Conservation (phyloP, 2,888 invertebrate genomes). For the Athalia cordata region DNA sequence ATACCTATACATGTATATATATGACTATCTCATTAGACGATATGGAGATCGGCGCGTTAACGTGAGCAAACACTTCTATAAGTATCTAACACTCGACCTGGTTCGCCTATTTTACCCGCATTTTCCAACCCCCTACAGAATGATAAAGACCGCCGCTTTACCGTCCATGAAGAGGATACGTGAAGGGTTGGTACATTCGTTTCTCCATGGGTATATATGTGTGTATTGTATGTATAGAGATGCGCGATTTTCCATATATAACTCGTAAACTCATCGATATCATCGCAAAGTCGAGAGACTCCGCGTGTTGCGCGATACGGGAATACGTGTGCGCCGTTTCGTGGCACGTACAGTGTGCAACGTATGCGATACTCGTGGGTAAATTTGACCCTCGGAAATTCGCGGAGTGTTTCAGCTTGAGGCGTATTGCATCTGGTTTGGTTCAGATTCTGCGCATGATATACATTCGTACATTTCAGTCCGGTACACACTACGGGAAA, state of each 20-base stretch:
- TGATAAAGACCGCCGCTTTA: background rate
- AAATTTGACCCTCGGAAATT: no score
- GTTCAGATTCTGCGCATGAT: no score
- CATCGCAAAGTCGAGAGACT: background rate
- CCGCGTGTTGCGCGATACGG: no score
- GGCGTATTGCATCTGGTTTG: no score
- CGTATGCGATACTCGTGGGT: no score
- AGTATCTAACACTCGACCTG: constrained; percentile 28
- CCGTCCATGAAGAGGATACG: constrained; percentile 14
- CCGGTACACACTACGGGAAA: no score
- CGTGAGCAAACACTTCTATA: constrained; percentile 13
- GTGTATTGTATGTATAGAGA: background rate
- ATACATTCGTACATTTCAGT: no score
- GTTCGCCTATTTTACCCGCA: constrained; percentile 23
- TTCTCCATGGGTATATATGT: no score
- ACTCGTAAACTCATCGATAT: constrained; percentile 20
- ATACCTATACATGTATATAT: background rate
- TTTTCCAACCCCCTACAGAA: background rate
- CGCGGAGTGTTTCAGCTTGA: no score
- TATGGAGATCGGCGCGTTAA: constrained; percentile 17
- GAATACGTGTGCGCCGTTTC: no score
- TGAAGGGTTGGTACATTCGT: background rate
- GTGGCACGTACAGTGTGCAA: no score
- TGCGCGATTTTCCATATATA: constrained; percentile 12
- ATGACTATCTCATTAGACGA: constrained; percentile 17